Evolutionary conservation across 2,113 vertebrate genomes (phyloP).

Genomic region (Corythornis vintsioides): DNA sequence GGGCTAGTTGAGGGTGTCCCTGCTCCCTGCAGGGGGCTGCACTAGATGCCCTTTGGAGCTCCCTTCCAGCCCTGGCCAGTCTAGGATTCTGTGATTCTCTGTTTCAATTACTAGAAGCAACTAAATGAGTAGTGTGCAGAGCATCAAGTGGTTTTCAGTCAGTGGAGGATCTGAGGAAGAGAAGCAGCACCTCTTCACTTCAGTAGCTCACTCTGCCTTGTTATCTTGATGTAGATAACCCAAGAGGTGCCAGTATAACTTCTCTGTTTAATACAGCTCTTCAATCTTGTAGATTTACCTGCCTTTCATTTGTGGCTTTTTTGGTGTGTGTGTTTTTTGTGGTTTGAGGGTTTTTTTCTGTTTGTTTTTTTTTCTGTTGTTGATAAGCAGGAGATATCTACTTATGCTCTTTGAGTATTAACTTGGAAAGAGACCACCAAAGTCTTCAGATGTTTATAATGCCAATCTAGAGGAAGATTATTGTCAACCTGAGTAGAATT

Average conservation of each 20-base stretch:
- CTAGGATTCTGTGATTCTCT: neutral
- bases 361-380: neutral
- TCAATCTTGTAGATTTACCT: neutral
- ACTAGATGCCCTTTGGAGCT: no score
- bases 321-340: no score
- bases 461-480: neutral
- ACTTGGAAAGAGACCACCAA: neutral
- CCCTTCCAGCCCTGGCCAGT: no score
- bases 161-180: neutral
- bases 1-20: no score
- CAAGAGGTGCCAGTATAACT: neutral
- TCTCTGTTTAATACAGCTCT: neutral
- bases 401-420: neutral
- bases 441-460: neutral
- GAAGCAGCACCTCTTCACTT: neutral
- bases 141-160: neutral
- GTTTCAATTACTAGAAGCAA: conserved; percentile 11
- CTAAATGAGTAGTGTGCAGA: neutral
- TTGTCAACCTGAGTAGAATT: neutral
- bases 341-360: neutral
- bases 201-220: neutral
- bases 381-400: neutral
- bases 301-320: neutral
- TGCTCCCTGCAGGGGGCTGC: no score
- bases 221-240: neutral